Evolutionary conservation across 92 coral and sea anemone species (phyloP).

Genomic region (Scolanthus callimorphus): DNA sequence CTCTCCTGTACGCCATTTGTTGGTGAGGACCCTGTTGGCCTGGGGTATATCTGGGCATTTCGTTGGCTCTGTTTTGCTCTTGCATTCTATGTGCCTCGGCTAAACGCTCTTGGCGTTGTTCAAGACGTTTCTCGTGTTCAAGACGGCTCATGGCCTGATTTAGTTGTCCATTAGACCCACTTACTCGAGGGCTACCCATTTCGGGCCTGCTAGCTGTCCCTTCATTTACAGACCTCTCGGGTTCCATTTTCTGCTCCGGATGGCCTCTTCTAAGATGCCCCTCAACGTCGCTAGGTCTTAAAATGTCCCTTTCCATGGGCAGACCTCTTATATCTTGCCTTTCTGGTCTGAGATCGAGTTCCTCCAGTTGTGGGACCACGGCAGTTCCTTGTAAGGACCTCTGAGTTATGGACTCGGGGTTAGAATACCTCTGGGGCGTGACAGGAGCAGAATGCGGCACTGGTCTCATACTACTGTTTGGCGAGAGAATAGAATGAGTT

Average conservation of each 20-base stretch:
- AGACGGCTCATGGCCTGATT: neutral
- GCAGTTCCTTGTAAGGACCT: conserved; percentile 10
- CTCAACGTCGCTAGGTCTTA: neutral
- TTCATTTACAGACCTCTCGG: neutral
- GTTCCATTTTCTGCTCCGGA: neutral
- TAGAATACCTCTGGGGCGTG: conserved; percentile 77
- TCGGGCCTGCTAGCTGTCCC: neutral
- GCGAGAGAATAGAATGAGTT: conserved; percentile 19
- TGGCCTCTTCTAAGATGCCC: neutral
- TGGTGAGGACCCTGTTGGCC: neutral
- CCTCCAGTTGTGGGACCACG: conserved; percentile 2
- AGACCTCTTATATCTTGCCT: neutral
- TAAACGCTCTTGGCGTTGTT: neutral
- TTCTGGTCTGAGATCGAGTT: neutral
- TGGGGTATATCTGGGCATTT: neutral
- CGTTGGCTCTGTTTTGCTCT: neutral
- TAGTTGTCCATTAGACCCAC: neutral
- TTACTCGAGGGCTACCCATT: too few species aligned
- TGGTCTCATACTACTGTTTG: conserved; percentile 11
- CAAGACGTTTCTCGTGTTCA: neutral
- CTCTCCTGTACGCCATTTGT: neutral
- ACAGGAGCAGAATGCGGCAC: conserved; percentile 72
- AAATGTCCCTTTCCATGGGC: neutral
- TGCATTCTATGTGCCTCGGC: neutral
- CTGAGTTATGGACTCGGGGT: conserved; percentile 33